Evolutionary conservation across 2,797 vertebrate genomes (phyloP), one percentile per base, ranked within the genome.

Genomic region (Enteromius trimaculatus): DNA sequence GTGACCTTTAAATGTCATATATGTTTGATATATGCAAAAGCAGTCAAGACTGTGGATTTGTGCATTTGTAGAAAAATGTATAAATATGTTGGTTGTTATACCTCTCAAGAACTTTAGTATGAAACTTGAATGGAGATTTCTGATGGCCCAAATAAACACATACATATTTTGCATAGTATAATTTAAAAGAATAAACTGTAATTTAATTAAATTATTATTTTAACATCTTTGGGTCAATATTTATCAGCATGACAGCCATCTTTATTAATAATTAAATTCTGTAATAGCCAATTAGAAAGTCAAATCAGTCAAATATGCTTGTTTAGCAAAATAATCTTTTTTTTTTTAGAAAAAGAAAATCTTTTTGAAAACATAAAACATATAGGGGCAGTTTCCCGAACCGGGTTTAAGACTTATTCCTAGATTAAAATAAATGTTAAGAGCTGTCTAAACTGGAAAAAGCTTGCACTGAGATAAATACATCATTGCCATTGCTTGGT

Each of bases 1-100:
- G 13, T 72, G 69, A 81, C 55, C 68, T 62, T 74, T 34, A 10
- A 72, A 80, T 6, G 31, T 66, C 3, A 10, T 77, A 34, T 47
- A 4, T 1, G 64, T 47, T 64, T 47, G 29, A 37, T 64, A 31
- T 29, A n/a, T 78, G 11, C 16, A n/a, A 42, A 58, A 39, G 10
- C 7, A 10, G 3, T 53, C 29, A 74, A 53, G 5, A 53, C 31
- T 75, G 51, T 23, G 51, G 51, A 51, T 31, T 49, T 51, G 17
- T 72, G 1, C 1, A 17, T 72, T 49, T 72, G 23, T 72, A 55
- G 21, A 58, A 23, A 11, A 58, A 53, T 21, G 2, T 21, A 21
- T 53, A 21, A 53, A 21, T 9, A 19, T 53, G 6, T 53, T 8
- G 9, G n/a, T 58, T 55, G n/a, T 58, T 23, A 58, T 21, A 37